These are phyloP conservation scores for Rafetus swinhoei DNA, from an alignment of 2,113 vertebrate species.

Conservation along the genomic window DNA sequence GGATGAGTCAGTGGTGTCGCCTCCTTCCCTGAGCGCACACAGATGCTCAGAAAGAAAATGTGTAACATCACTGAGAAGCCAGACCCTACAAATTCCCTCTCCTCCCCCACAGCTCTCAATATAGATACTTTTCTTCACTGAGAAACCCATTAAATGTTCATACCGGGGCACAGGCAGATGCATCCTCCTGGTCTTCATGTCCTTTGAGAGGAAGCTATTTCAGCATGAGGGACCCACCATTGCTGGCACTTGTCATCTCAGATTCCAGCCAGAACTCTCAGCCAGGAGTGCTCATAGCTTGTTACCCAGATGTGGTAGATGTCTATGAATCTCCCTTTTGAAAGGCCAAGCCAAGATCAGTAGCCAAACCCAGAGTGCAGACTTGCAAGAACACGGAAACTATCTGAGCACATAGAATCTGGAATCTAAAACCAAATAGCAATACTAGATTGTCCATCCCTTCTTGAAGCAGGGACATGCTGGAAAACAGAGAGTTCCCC, in stretches of 20 bases:
- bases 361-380: neutral
- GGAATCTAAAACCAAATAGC: neutral
- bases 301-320: neutral
- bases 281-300: neutral
- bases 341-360: neutral
- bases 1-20: constrained; percentile 16
- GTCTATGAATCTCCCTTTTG: neutral
- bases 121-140: neutral
- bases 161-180: neutral
- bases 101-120: neutral
- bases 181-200: neutral
- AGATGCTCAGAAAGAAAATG: constrained; percentile 14
- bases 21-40: neutral
- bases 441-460: neutral
- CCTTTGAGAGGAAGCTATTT: neutral
- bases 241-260: neutral
- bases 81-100: constrained; percentile 19
- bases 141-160: neutral
- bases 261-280: neutral
- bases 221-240: neutral
- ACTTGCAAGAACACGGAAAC: rapidly evolving
- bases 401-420: neutral
- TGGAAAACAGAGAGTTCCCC: neutral
- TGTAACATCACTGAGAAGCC: neutral
- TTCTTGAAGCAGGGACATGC: neutral